These are phyloP conservation scores for Epinephelus coioides DNA, from an alignment of 2,797 vertebrate species.

Conservation along the genomic window DNA sequence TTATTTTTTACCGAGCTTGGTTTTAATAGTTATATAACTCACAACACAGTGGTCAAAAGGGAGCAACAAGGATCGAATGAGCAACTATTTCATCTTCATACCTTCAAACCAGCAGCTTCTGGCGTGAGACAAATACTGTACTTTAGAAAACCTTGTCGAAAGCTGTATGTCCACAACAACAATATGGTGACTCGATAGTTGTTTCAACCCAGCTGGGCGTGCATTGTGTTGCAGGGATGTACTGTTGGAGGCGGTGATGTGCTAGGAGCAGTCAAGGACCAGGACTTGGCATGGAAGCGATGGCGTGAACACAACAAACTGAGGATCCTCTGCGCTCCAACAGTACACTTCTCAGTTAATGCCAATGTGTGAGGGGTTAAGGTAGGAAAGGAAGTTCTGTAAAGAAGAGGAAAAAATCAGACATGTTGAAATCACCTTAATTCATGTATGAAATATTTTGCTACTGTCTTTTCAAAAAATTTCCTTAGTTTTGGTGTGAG, in stretches of 20 bases:
- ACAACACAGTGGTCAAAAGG: conserved; percentile 62
- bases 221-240: conserved; percentile 62
- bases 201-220: conserved; percentile 61
- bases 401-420: conserved; percentile 43
- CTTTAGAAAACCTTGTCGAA: conserved; percentile 53
- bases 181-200: conserved; percentile 46
- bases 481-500: too few species aligned
- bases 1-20: conserved; percentile 60
- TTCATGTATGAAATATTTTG: neutral
- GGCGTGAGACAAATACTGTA: conserved; percentile 48
- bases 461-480: neutral
- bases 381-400: conserved; percentile 76
- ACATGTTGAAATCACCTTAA: conserved; percentile 8
- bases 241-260: conserved; percentile 57
- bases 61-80: conserved; percentile 50
- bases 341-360: conserved; percentile 70
- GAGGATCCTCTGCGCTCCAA: conserved; percentile 67
- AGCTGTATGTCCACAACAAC: conserved; percentile 53
- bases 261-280: conserved; percentile 64
- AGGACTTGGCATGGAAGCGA: conserved; percentile 65
- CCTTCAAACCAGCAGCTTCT: conserved; percentile 64
- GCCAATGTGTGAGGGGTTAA: conserved; percentile 75
- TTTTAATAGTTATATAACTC: conserved; percentile 60
- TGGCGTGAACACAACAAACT: conserved; percentile 65
- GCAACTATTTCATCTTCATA: conserved; percentile 64